phyloP scores from a whole-genome alignment of 1,140 invertebrate genomes.

The Holcopasites calliopsidis region DNA sequence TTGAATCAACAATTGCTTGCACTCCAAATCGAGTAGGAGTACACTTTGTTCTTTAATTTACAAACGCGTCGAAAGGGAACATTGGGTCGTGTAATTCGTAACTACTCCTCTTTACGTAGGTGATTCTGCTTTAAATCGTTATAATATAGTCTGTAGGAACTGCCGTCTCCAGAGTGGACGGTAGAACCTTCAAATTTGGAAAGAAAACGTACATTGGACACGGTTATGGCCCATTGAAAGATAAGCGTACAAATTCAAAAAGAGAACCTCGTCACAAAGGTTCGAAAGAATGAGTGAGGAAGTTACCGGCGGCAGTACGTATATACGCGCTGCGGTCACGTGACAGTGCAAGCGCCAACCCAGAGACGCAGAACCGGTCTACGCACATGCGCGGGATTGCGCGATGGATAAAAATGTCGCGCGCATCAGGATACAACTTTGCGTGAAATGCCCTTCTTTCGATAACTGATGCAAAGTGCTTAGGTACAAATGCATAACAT shows the following conservation, averaged over 20 bases:
- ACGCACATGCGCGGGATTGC: neutral
- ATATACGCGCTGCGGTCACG: constrained; percentile 70
- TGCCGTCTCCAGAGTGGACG: neutral
- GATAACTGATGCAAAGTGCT: neutral
- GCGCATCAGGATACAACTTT: neutral
- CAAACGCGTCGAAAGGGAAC: neutral
- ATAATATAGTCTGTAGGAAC: neutral
- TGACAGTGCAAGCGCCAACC: constrained; percentile 31
- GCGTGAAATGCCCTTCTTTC: no score
- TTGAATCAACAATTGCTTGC: neutral
- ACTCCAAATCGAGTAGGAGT: neutral
- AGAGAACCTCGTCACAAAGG: constrained; percentile 55
- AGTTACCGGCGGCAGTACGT: constrained; percentile 56
- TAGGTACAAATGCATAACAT: neutral
- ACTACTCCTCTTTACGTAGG: neutral
- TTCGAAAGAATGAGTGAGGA: constrained; percentile 71
- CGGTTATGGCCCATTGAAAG: neutral
- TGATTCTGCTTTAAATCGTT: neutral
- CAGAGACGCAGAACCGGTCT: neutral
- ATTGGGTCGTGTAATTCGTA: neutral
- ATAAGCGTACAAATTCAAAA: constrained; percentile 14
- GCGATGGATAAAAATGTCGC: constrained; percentile 6
- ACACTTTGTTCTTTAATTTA: neutral
- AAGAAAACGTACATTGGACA: constrained; percentile 1
- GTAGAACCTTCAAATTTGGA: no score